Base-by-base conservation (phyloP, 2,797 vertebrate species). In the Morelia viridis region DNA sequence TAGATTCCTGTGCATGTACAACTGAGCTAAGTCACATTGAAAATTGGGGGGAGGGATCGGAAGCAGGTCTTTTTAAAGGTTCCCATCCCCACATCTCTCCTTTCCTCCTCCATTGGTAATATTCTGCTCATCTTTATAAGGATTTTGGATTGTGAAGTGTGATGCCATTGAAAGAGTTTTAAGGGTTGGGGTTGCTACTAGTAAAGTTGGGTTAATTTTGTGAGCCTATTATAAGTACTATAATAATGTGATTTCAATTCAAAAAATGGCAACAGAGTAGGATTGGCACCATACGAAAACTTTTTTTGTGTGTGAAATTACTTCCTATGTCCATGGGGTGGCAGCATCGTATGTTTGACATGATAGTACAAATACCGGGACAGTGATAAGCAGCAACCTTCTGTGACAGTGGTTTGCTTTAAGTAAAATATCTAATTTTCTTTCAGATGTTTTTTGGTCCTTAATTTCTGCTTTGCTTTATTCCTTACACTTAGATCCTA, bases 401-500 rank as follows among this genome's bases (percentile, higher is more conserved):
- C 61, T 61, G 60, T 50, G 85, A 26, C 41, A 46, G 19, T 56
- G 8, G 8, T 80, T 68, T 83, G 31, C 65, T 92, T 62, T 64
- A 35, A 11, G 31, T 11, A 50, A 91, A 64, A 13, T 24, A 4
- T 86, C 19, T 62, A 26, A 10, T 64, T 89, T 41, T 80, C 41
- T 50, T 86, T 80, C 71, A 80, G 15, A 8, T 9, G 19, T 19
- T 80, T 6, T 0, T 46, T 1, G 46, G 41, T 41, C 3, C 92
- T 90, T 94, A 28, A 95, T 0, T 0, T 5, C 9, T 11, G 0
- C 91, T 96, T 91, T 92, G 53, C 92, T 97, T 93, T 96, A 24
- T 96, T 95, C 95, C 86, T 26, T 17, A 91, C 28, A 0, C 94
- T 83, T 94, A 99, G 99, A 98, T 96, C 99, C 99, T 92, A 98